These are phyloP conservation scores for Corydoras maculifer DNA, from an alignment of 2,113 vertebrate species.

Conservation along the genomic window DNA sequence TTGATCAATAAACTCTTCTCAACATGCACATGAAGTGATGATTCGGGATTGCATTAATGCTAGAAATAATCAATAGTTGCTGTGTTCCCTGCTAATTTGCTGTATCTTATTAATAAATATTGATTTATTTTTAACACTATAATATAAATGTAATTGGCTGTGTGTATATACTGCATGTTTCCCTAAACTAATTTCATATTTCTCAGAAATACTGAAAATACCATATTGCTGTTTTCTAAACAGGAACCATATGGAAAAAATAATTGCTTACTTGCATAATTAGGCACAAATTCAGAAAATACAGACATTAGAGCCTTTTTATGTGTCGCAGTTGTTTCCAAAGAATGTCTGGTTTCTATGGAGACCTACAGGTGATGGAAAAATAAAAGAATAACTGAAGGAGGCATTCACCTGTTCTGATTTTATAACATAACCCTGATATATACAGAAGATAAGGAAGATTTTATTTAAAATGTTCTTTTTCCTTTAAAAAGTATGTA, in stretches of 20 bases:
- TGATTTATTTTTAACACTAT: too few species aligned
- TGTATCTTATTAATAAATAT: too few species aligned
- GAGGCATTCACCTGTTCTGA: conserved; percentile 7
- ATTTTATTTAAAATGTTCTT: too few species aligned
- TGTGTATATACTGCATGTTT: too few species aligned
- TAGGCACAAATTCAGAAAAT: background rate
- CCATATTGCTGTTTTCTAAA: background rate
- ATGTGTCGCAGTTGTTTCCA: conserved; percentile 16
- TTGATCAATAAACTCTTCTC: conserved; percentile 14
- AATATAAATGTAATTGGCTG: too few species aligned
- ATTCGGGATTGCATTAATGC: too few species aligned
- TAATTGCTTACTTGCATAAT: conserved; percentile 7
- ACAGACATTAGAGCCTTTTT: background rate
- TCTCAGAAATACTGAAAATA: background rate
- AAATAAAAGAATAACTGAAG: background rate
- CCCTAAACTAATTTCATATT: too few species aligned
- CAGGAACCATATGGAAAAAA: conserved; percentile 17
- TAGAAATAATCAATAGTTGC: too few species aligned
- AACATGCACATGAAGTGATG: too few species aligned
- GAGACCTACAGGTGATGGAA: conserved; percentile 18
- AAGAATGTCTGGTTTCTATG: conserved; percentile 18
- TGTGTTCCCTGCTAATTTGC: too few species aligned
- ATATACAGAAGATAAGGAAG: too few species aligned
- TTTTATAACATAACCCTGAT: background rate
- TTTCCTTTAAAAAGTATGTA: too few species aligned